Evolutionary conservation across 2,797 vertebrate species (phyloP).

Genomic region (Ateles fusciceps): DNA sequence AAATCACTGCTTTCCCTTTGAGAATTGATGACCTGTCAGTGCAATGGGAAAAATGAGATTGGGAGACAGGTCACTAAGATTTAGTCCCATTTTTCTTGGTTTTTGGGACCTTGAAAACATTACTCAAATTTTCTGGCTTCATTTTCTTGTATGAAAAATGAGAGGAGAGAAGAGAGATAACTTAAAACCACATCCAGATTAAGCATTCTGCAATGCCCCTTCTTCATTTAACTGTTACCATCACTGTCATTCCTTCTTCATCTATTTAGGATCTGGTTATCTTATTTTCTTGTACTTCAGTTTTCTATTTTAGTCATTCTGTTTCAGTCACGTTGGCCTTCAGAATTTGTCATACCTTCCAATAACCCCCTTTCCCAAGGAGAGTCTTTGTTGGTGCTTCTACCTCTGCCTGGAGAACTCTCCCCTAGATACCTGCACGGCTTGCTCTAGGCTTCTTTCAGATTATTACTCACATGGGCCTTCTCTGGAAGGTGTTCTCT

Average conservation of each 20-base stretch:
- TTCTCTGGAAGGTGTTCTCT: not conserved
- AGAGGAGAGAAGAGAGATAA: not conserved
- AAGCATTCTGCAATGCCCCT: not conserved
- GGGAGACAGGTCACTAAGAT: not conserved
- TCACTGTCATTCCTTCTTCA: not conserved
- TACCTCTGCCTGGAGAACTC: not conserved
- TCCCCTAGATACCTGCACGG: not conserved
- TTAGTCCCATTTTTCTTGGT: not conserved
- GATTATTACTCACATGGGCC: not conserved
- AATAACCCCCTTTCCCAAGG: not conserved
- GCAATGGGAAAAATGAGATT: not conserved
- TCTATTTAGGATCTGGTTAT: not conserved
- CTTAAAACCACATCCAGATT: not conserved
- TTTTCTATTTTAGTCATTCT: not conserved
- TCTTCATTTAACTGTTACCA: not conserved
- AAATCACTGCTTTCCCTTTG: not conserved
- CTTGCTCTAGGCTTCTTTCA: not conserved
- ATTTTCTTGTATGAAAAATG: not conserved
- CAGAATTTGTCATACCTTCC: not conserved
- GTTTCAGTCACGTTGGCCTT: not conserved
- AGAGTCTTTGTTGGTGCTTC: rapidly evolving
- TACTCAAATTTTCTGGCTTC: not conserved
- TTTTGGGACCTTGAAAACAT: not conserved
- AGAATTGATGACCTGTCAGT: not conserved
- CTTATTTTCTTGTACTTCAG: not conserved